These are phyloP conservation scores for Oligia strigilis DNA, from an alignment of 2,888 invertebrate genomes.

Conservation along the genomic window DNA sequence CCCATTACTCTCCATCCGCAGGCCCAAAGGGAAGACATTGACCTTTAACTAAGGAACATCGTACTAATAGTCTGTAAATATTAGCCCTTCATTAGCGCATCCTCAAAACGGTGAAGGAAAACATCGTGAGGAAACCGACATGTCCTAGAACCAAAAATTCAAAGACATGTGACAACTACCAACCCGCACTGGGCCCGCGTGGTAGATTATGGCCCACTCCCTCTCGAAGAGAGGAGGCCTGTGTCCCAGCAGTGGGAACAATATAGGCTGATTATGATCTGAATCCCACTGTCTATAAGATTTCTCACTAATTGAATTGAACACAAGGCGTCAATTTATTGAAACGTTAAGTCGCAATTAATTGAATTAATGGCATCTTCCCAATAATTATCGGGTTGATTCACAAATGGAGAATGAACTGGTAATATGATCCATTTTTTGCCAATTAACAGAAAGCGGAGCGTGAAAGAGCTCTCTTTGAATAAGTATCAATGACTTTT, in stretches of 20 bases:
- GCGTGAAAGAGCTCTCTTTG: not conserved
- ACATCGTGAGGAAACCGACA: not conserved
- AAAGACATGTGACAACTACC: not conserved
- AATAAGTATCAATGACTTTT: not conserved
- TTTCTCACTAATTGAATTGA: slow-evolving; percentile 38
- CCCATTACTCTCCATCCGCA: too few relatives aligned
- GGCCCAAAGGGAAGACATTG: too few relatives aligned
- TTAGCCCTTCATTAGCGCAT: too few relatives aligned
- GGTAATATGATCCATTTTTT: slow-evolving; percentile 37
- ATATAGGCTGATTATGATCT: not conserved
- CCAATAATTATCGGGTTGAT: slow-evolving; percentile 44
- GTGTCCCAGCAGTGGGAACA: not conserved
- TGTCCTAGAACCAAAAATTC: not conserved
- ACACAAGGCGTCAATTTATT: slow-evolving; percentile 25
- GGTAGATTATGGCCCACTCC: not conserved
- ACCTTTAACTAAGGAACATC: too few relatives aligned
- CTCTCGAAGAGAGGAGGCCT: not conserved
- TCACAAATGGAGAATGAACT: slow-evolving; percentile 19
- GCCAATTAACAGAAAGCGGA: slow-evolving; percentile 38
- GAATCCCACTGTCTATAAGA: not conserved
- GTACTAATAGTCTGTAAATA: too few relatives aligned
- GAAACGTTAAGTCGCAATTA: slow-evolving; percentile 32
- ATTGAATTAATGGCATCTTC: slow-evolving; percentile 38
- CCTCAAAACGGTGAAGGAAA: too few relatives aligned
- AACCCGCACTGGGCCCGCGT: not conserved